Conservation (phyloP, 1,140 invertebrate genomes). For the Drosophila murphyi region DNA sequence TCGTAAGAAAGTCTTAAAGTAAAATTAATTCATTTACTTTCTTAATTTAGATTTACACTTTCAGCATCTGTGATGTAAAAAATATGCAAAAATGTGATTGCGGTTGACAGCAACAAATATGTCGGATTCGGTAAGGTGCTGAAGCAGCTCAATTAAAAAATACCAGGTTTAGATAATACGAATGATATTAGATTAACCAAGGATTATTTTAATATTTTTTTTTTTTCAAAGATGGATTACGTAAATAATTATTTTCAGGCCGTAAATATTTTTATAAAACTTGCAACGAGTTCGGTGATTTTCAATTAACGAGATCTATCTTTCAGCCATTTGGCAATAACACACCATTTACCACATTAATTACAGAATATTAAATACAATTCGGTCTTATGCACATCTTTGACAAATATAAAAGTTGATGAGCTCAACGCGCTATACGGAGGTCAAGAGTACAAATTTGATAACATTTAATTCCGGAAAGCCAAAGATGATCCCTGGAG, state of each 20-base stretch:
- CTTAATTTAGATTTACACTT: background rate
- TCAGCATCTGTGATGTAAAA: background rate
- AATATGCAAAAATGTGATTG: constrained; percentile 27
- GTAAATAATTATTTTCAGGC: background rate
- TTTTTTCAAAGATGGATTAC: too few relatives aligned
- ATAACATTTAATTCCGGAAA: constrained; percentile 87
- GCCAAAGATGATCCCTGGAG: constrained; percentile 87
- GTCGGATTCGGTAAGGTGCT: constrained; percentile 10
- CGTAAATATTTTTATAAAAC: constrained; percentile 45
- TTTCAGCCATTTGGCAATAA: constrained; percentile 34
- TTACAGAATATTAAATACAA: constrained; percentile 15
- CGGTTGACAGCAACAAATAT: constrained; percentile 1
- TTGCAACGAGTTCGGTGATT: constrained; percentile 5
- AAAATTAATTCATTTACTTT: background rate
- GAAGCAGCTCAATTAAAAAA: background rate
- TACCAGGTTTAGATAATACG: background rate
- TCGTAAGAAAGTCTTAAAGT: constrained; percentile 30
- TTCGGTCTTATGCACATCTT: constrained; percentile 35
- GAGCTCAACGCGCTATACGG: constrained; percentile 84
- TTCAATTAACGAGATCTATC: background rate
- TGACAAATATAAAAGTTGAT: constrained; percentile 27
- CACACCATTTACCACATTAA: background rate
- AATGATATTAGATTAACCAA: background rate
- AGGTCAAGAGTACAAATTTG: constrained; percentile 85
- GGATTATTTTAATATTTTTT: background rate